Evolutionary conservation across 2,113 vertebrate species (phyloP), one percentile per base, ranked within the genome.

Genomic region (Eretmochelys imbricata): DNA sequence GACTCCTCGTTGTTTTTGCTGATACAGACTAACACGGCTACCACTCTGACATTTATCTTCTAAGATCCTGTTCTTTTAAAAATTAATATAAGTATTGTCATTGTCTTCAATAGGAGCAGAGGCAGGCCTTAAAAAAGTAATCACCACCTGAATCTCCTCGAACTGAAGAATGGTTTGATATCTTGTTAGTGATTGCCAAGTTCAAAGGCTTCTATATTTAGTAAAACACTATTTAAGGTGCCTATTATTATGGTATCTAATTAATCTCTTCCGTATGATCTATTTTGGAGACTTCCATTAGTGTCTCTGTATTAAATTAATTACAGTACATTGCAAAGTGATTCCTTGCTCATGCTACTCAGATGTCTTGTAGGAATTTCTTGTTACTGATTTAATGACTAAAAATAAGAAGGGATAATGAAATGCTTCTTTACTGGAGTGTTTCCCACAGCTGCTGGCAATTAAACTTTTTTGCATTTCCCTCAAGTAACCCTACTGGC

Each of bases 41-140:
- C 42, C 42, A 5, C 42, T 42, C 42, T 42, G 42, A 42, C 42
- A 42, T 79, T 35, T 79, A 2, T 38, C 46, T 51, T 84, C 75
- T 65, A 81, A 75, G 86, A 80, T 51, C 78, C 62, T 76, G 38
- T 76, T 76, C 22, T 42, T 76, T 25, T 85, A 69, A 65, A n/a
- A 88, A 81, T 42, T 82, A 69, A 69, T 80, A 19, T n/a, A 69
- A 62, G 88, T 85, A 80, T 95, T 85, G 86, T 89, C 87, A 59
- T 59, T 46, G 91, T 87, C 89, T 88, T 78, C 82, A 82, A 46
- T 51, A 85, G 81, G 22, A 91, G 87, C 48, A 65, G 29, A 69
- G 51, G 35, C 42, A 46, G 24, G 13, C 24, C 10, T 5, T 78
- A 11, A 57, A 31, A 80, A 50, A 88, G 80, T 25, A 42, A 51